Conservation (phyloP, 1,140 invertebrate species). For the Trinorchestia longiramus region DNA sequence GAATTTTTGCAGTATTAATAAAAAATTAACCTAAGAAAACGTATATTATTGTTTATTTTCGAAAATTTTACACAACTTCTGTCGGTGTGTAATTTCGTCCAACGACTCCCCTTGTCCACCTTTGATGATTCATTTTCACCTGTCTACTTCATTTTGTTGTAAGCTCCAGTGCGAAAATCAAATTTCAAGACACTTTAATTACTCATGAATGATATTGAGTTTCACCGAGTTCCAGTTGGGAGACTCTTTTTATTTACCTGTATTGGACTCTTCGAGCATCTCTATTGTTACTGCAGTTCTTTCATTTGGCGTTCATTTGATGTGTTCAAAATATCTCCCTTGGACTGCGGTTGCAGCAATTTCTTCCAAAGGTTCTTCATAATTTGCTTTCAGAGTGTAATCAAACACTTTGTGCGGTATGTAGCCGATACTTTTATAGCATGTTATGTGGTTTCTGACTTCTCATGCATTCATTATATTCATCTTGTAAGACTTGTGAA, state of each 20-base stretch:
- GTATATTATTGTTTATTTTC: no score
- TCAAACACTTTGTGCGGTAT: not conserved
- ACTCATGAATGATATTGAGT: not conserved
- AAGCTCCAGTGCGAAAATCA: not conserved
- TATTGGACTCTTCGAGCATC: not conserved
- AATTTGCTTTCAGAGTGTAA: not conserved
- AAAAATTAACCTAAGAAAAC: no score
- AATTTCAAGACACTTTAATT: not conserved
- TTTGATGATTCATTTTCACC: not conserved
- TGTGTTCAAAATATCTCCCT: not conserved
- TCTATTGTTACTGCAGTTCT: not conserved
- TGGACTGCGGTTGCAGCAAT: not conserved
- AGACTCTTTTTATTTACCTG: not conserved
- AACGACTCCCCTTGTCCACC: not conserved
- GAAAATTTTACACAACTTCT: no score
- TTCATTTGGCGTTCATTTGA: not conserved
- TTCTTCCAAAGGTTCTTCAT: not conserved
- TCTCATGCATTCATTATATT: not conserved
- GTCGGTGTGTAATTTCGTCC: not conserved
- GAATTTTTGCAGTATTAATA: no score
- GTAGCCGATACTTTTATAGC: not conserved
- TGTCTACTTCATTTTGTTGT: not conserved
- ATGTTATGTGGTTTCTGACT: not conserved
- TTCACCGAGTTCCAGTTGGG: not conserved
- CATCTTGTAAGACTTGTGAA: not conserved